A percentile compares a stretch with the other conserved stretches of the same genome.
Evolutionary conservation across 2,888 invertebrate species (phyloP).

Genomic region (Nymphalis c-album): DNA sequence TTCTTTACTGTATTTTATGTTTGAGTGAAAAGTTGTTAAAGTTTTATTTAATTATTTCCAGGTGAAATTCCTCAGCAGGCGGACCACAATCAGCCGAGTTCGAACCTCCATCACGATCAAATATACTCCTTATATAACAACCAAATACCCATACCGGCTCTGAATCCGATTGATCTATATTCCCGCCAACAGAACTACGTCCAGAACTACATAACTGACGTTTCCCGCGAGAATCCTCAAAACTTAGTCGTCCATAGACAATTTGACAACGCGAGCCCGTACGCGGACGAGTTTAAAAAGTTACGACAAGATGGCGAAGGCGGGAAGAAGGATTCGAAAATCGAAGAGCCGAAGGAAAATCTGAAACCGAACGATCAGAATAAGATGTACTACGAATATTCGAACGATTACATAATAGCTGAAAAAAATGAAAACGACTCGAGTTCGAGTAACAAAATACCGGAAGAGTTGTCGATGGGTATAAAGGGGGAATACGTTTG

Average conservation of each 20-base stretch:
- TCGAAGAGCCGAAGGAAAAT: slow-evolving; percentile 69
- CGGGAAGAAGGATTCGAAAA: slow-evolving; percentile 50
- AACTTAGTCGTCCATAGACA: slow-evolving; percentile 69
- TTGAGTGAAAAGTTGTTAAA: background rate
- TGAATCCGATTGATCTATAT: slow-evolving; percentile 55
- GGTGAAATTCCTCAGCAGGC: slow-evolving; percentile 55
- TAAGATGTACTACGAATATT: slow-evolving; percentile 57
- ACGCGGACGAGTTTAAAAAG: slow-evolving; percentile 61
- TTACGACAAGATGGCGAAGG: slow-evolving; percentile 46
- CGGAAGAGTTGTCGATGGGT: slow-evolving; percentile 58
- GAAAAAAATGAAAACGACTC: slow-evolving; percentile 54
- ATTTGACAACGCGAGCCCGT: slow-evolving; percentile 62
- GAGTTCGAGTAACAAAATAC: slow-evolving; percentile 49
- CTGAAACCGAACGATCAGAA: slow-evolving; percentile 65
- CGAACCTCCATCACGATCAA: slow-evolving; percentile 53
- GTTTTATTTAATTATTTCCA: slow-evolving; percentile 48
- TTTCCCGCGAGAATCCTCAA: slow-evolving; percentile 64
- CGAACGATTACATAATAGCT: slow-evolving; percentile 40
- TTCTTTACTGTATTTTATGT: too few relatives aligned
- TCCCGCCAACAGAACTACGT: slow-evolving; percentile 58
- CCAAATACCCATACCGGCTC: slow-evolving; percentile 48
- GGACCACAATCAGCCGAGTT: slow-evolving; percentile 47
- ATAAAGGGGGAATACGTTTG: slow-evolving; percentile 71
- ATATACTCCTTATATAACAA: slow-evolving; percentile 61
- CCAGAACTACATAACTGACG: slow-evolving; percentile 53